Base-by-base conservation (phyloP, 2,888 invertebrate genomes). In the Automeris io region DNA sequence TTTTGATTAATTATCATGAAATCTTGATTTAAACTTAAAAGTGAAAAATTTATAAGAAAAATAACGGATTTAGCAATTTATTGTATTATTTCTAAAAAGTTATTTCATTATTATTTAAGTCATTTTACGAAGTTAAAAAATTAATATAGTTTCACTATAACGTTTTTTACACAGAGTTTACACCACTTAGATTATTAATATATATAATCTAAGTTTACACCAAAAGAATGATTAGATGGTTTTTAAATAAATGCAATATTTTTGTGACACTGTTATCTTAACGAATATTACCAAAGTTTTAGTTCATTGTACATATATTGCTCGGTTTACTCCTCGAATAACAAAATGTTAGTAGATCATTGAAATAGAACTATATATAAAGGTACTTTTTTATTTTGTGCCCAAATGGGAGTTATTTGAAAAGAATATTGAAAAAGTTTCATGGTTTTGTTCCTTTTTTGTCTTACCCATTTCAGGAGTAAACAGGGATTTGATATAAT, bases 271-370 rank as follows among this genome's bases (percentile, higher is more conserved):
- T 36, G 35, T 36, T n/a, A 35, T 39, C 32, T 7, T 39, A 22
- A 31, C 19, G 13, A 33, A 40, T 22, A n/a, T 36, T 35, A 39
- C 45, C 45, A 45, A 45, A 45, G 42, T 39, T 41, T 39, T 38
- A 36, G 32, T 42, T 34, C 31, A 32, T 37, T 39, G 18, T 13
- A 31, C 18, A 11, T 32, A 21, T 22, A 12, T 21, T 3, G 8
- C n/a, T 7, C 16, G 8, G 16, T 29, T 29, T 16, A 29, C 16
- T 29, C 16, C 16, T 16, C 6, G 7, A 7, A 25, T n/a, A n/a
- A n/a, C n/a, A n/a, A n/a, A n/a, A n/a, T n/a, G n/a, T n/a, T n/a
- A n/a, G n/a, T n/a, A n/a, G n/a, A n/a, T n/a, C n/a, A n/a, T n/a
- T n/a, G n/a, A n/a, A n/a, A n/a, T n/a, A n/a, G n/a, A n/a, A n/a